These are phyloP conservation scores for Sinosuthora webbiana DNA, from an alignment of 2,113 vertebrate species.

Conservation along the genomic window DNA sequence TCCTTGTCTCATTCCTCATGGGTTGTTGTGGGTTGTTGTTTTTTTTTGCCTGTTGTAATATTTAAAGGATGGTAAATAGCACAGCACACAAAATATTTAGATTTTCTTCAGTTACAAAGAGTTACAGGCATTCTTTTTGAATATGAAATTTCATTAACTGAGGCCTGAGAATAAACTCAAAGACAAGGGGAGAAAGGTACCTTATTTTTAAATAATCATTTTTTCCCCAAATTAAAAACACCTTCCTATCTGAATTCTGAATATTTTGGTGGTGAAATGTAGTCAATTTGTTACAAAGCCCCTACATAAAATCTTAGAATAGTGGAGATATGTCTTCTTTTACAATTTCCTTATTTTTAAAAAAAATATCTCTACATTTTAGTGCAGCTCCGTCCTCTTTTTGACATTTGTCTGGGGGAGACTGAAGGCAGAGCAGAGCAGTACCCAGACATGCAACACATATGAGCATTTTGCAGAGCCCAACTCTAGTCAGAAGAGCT, in stretches of 20 bases:
- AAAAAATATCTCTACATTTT: neutral
- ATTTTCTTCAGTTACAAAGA: neutral
- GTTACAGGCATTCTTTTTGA: neutral
- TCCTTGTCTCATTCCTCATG: neutral
- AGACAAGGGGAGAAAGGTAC: neutral
- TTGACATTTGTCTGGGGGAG: neutral
- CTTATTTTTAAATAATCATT: neutral
- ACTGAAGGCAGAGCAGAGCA: neutral
- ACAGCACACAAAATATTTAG: neutral
- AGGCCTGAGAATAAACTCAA: neutral
- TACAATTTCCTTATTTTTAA: neutral
- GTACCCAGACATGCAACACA: neutral
- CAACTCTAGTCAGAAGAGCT: neutral
- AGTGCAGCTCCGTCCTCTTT: neutral
- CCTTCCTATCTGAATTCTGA: neutral
- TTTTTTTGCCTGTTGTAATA: neutral
- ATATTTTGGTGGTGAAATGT: neutral
- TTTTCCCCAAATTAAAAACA: neutral
- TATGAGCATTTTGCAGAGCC: neutral
- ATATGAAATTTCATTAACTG: neutral
- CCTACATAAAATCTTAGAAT: neutral
- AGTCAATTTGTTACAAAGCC: neutral
- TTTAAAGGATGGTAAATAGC: neutral
- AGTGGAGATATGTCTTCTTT: neutral
- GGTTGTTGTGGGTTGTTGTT: fast-evolving